Conservation (phyloP, 2,888 invertebrate species). For the Melipona beecheii region DNA sequence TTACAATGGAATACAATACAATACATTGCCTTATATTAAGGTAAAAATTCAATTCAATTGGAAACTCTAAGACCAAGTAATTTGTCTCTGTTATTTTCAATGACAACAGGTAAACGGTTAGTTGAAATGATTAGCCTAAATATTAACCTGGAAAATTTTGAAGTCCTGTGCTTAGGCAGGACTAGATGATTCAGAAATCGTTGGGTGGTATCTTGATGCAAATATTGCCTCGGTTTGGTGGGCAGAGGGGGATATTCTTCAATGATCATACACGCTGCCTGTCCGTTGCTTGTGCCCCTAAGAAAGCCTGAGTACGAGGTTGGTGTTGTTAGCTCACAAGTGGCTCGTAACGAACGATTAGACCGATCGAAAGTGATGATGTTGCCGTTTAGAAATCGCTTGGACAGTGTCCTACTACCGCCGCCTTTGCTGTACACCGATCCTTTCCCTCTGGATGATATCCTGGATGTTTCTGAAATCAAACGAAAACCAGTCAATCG, state of each 20-base stretch:
- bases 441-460: constrained; percentile 94
- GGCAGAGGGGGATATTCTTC: constrained; percentile 83
- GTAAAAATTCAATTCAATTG: too few species aligned
- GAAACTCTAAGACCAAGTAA: too few species aligned
- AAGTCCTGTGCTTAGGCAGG: constrained; percentile 88
- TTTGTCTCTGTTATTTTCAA: too few species aligned
- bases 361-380: constrained; percentile 78
- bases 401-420: constrained; percentile 81
- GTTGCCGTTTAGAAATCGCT: constrained; percentile 79
- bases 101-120: too few species aligned
- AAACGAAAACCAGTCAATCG: background rate
- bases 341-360: constrained; percentile 76
- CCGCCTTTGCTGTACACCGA: constrained; percentile 83
- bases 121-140: background rate
- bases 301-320: constrained; percentile 80
- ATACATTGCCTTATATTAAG: too few species aligned
- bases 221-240: constrained; percentile 82
- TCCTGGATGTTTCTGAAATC: constrained; percentile 91
- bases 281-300: constrained; percentile 81
- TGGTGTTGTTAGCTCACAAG: constrained; percentile 75
- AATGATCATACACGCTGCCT: constrained; percentile 84
- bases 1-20: background rate
- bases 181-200: constrained; percentile 82
- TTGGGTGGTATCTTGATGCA: constrained; percentile 83
- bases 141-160: constrained; percentile 92